phyloP scores from a whole-genome alignment of 1,140 invertebrate species.

The Papilio xuthus region DNA sequence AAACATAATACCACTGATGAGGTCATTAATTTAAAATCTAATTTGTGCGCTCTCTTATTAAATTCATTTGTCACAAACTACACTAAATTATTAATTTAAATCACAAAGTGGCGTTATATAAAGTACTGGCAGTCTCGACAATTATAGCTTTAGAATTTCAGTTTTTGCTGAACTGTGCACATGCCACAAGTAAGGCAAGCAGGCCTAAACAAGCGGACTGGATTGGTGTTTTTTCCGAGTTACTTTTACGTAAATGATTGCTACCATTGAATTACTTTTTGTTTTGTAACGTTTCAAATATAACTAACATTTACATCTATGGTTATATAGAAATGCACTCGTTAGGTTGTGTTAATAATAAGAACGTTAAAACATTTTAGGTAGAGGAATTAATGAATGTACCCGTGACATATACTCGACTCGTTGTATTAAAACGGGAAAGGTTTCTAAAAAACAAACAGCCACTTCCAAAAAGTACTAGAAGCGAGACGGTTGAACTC shows the following conservation, averaged over 20 bases:
- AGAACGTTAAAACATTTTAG: not conserved
- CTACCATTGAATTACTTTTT: not conserved
- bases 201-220: not conserved
- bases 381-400: not conserved
- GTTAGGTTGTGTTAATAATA: not conserved
- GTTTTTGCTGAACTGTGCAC: not conserved
- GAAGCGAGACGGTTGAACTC: not conserved
- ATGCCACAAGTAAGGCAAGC: not conserved
- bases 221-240: not conserved
- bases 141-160: not conserved
- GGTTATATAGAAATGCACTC: not conserved
- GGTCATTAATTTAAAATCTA: too few relatives aligned
- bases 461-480: not conserved
- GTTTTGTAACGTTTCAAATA: not conserved
- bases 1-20: not conserved
- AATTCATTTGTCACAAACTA: not conserved
- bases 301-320: not conserved
- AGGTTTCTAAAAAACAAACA: not conserved
- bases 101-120: not conserved
- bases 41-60: too few relatives aligned
- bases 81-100: not conserved
- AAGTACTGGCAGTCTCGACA: not conserved
- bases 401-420: not conserved
- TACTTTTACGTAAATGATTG: not conserved
- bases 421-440: not conserved